Base-by-base conservation (phyloP, 1,140 invertebrate species). In the Chelonus insularis region DNA sequence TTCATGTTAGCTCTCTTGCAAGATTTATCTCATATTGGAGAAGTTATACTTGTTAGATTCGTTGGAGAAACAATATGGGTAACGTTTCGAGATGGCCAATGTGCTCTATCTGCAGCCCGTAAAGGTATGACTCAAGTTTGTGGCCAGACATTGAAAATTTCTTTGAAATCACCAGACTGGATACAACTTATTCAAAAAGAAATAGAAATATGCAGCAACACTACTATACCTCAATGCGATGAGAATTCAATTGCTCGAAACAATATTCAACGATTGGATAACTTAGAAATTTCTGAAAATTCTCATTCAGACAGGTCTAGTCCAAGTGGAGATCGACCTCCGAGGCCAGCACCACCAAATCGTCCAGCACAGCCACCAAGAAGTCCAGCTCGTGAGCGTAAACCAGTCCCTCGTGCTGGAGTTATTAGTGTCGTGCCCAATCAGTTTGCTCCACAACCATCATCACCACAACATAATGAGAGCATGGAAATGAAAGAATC, bases 41-140 rank as follows among this genome's bases (percentile, higher is more conserved):
- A 95, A 77, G 90, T 95, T 0, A 91, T 96, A 41, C 82, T 97
- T n/a, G 91, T 91, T 16, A 88, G 95, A 64, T 96, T 95, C 82
- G 89, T 96, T n/a, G 86, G 84, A 43, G 92, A 94, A 47, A 90
- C 90, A 6, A 89, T 97, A 78, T 93, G 92, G 88, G 87, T 97
- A 7, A 96, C 93, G 1, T 97, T 96, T 74, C 84, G 90, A 67
- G 91, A 93, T 71, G 92, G 94, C 0, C 88, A 91, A 68, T 88
- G 87, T 62, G 94, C 95, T 29, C 72, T 97, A 1, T 86, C 88
- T 50, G 93, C 94, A 5, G 85, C 84, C 1, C 77, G 85, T 36
- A 84, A 85, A 66, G 83, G 84, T 60, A 80, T 76, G 63, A 83
- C 82, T 2, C 77, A 88, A 75, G 84, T 94, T 29, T 87, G 86